Evolutionary conservation across 2,888 invertebrate genomes (phyloP), one percentile per base, ranked within the genome.

Genomic region (Euproctis similis): DNA sequence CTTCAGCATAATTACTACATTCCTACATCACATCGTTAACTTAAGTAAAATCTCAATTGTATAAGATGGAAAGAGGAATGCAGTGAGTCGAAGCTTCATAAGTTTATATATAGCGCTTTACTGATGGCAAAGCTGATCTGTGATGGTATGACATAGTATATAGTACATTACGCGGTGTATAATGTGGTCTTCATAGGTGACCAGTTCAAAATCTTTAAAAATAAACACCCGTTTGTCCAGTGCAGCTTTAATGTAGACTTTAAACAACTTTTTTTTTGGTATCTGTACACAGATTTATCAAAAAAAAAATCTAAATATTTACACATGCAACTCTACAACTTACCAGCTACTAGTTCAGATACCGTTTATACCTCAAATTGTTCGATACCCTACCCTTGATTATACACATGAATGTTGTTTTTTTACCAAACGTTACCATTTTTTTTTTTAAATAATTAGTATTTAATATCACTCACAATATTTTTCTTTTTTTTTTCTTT

Each of bases 81-180:
- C 39, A 50, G 53, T 49, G 37, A 42, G 44, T 53, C 53, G 64
- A 54, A 69, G 63, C 64, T 70, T 66, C 65, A 57, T 59, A 39
- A 36, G 42, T 53, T 53, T 59, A 61, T 53, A 56, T n/a, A n/a
- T n/a, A n/a, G n/a, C 53, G 70, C 65, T 72, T 71, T 66, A 64
- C 61, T 42, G 55, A 67, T 62, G 61, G 74, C 77, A 76, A 78
- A 77, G 76, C 75, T 77, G 66, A 78, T 80, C 80, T 81, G 80
- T 81, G 80, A 81, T 81, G 73, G 70, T 75, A 74, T 68, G 71
- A 72, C 69, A 67, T 75, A 78, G 70, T 72, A 76, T n/a, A n/a
- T 76, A 68, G 66, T 70, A 68, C 72, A 63, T 65, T 69, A 68
- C 70, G 68, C 69, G 69, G 68, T 65, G 70, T 52, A 46, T 37